Evolutionary conservation across 2,113 vertebrate species (phyloP).

Genomic region (Turnix velox): DNA sequence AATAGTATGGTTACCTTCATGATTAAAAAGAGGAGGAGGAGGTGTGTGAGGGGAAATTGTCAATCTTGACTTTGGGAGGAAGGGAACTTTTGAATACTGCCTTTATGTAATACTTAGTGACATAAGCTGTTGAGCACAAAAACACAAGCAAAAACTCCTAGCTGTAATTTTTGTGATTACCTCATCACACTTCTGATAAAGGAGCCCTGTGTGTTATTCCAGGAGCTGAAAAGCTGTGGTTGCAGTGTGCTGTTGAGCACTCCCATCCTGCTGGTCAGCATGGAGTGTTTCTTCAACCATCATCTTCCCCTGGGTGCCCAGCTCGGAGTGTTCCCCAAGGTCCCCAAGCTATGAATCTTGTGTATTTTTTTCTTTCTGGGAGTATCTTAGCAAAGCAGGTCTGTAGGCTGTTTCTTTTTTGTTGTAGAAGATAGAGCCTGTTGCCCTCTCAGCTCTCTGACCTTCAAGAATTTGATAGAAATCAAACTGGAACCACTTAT

Average conservation of each 20-base stretch:
- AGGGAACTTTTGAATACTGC: not conserved
- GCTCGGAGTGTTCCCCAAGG: not conserved
- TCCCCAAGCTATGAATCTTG: not conserved
- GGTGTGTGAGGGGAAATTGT: not conserved
- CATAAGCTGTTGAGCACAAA: not conserved
- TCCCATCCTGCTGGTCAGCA: accelerated
- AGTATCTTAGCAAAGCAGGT: not conserved
- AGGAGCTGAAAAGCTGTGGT: not conserved
- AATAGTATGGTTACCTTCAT: not conserved
- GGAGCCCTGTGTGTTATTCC: not conserved
- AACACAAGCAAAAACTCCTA: slow-evolving; percentile 15
- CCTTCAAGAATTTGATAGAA: not conserved
- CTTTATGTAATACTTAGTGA: not conserved
- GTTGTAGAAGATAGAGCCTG: not conserved
- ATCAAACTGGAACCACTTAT: not conserved
- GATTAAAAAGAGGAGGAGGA: not conserved
- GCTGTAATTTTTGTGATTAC: not conserved
- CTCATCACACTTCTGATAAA: slow-evolving; percentile 4
- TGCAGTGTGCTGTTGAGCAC: accelerated
- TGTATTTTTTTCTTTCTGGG: not conserved
- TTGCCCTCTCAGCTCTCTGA: not conserved
- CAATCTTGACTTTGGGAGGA: not conserved
- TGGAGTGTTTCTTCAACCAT: not conserved
- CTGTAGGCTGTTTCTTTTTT: not conserved
- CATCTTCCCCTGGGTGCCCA: accelerated